Base-by-base conservation (phyloP, 2,113 vertebrate genomes). In the Tonatia bakeri region DNA sequence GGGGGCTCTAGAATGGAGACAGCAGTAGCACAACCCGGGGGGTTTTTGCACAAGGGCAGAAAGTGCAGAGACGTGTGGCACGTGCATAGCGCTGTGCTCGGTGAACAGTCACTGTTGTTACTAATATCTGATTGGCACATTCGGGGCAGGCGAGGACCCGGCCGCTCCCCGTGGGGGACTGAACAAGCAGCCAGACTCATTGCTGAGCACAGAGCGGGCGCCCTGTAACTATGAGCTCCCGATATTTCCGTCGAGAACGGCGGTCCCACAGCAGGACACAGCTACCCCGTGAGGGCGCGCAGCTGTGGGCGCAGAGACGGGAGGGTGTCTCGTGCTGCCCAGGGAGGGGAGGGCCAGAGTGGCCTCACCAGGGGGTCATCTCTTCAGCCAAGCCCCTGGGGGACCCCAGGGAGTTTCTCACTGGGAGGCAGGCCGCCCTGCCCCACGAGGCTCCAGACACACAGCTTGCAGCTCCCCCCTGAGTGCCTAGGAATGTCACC, bases 181-280 rank as follows among this genome's bases (percentile, higher is more conserved):
- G 0, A 31, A 19, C 9, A 7, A 59, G 26, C 26, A 11, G 11
- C 59, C 3, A 11, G 12, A 15, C 24, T 0, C 59, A 36, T 67
- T 3, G 26, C 61, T 14, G 0, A 3, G 38, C 50, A 24, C 40
- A 50, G 0, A 15, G 15, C 1, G 22, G 33, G n/a, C 0, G 15
- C 19, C 73, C 61, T 4, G 0, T 12, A 22, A 64, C 15, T 7
- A 8, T 0, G 5, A 56, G 7, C 12, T 31, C 52, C 31, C 5
- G 8, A 4, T 1, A 43, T 11, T 19, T 4, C 28, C 59, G 11
- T 31, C 69, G 13, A 1, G 5, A 26, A 6, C 0, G 0, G n/a
- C n/a, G 2, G 22, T 0, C 0, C 0, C 7, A 7, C 45, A 4
- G 0, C 40, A 14, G 31, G 33, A 52, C 82, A 38, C 82, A 0